Percentiles rank a stretch among this genome's conserved stretches.
These are phyloP conservation scores for Sula dactylatra DNA, from an alignment of 2,113 vertebrate species.

Conservation along the genomic window DNA sequence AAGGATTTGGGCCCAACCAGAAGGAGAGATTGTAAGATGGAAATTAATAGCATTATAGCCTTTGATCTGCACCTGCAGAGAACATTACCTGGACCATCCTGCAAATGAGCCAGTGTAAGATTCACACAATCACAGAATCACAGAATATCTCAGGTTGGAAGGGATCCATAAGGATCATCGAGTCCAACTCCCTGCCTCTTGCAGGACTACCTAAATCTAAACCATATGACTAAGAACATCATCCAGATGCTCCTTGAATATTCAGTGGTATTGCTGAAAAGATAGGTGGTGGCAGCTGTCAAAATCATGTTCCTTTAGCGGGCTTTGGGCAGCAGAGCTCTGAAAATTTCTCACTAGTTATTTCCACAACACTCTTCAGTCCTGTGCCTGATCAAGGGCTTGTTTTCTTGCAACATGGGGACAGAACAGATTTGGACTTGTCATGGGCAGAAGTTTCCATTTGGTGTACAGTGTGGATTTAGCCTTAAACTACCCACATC, in stretches of 20 bases:
- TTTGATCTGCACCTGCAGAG: neutral
- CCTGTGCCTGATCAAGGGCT: neutral
- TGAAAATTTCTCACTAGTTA: neutral
- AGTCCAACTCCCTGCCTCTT: neutral
- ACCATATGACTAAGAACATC: neutral
- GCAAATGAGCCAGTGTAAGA: neutral
- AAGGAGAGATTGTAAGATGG: neutral
- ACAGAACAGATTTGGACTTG: neutral
- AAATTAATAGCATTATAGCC: neutral
- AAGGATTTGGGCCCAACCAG: neutral
- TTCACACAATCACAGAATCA: neutral
- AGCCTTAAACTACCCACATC: neutral
- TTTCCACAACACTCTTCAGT: neutral
- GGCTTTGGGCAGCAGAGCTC: neutral
- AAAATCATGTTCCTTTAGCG: accelerated
- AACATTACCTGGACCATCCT: neutral
- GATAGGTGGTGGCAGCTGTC: neutral
- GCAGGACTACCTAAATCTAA: neutral
- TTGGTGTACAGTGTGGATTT: neutral
- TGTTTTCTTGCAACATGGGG: neutral
- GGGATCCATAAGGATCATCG: neutral
- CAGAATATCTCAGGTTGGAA: neutral
- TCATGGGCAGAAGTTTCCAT: neutral
- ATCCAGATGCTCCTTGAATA: neutral
- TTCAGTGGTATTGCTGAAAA: neutral